Conservation (phyloP, 2,888 invertebrate species). For the Pyrrhia umbra region DNA sequence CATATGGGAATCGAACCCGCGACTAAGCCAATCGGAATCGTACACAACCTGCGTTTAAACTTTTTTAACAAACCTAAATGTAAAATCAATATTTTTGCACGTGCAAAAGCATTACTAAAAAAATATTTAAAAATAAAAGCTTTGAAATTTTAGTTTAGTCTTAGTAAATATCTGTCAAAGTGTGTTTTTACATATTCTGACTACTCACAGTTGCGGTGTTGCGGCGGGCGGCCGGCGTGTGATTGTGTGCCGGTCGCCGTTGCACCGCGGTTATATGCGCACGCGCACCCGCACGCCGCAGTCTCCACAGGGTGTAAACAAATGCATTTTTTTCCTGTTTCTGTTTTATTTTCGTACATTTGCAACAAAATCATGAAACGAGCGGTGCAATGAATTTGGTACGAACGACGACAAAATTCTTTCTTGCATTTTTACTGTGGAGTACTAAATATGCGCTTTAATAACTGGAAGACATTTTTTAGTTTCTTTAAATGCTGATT, state of each 20-base stretch:
- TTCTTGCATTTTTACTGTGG: neutral
- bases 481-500: neutral
- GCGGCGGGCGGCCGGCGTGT: constrained; percentile 74
- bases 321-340: constrained; percentile 66
- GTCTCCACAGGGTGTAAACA: constrained; percentile 77
- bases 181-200: constrained; percentile 13
- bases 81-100: neutral
- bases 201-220: constrained; percentile 82
- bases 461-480: neutral
- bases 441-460: neutral
- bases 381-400: constrained; percentile 26
- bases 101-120: neutral
- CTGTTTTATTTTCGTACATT: constrained; percentile 48
- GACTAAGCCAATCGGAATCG: no score
- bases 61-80: neutral
- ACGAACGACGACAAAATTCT: constrained; percentile 9
- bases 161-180: constrained; percentile 12
- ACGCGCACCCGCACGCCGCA: constrained; percentile 64
- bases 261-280: constrained; percentile 83
- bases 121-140: neutral
- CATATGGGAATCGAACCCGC: neutral
- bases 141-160: no score
- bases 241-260: constrained; percentile 74
- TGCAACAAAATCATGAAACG: constrained; percentile 20
- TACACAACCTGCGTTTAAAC: neutral